phyloP scores from a whole-genome alignment of 2,113 vertebrate genomes.

The Athene cunicularia region DNA sequence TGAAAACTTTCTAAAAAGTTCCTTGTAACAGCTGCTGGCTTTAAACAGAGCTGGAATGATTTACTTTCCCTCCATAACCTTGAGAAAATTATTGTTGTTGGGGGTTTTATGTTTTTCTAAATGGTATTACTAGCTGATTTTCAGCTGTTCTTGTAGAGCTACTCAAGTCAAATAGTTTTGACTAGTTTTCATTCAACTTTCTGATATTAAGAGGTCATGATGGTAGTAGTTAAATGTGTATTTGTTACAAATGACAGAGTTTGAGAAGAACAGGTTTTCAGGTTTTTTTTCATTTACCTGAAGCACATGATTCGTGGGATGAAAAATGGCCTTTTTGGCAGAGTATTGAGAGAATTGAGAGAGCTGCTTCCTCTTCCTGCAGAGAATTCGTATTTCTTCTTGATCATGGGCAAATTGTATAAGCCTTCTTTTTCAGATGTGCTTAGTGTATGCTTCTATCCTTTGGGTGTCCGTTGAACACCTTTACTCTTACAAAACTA shows the following conservation, averaged over 20 bases:
- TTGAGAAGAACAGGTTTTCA: not conserved
- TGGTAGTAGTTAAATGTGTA: not conserved
- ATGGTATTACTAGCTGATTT: not conserved
- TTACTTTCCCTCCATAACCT: not conserved
- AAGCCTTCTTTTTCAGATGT: not conserved
- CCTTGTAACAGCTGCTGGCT: not conserved
- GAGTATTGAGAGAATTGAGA: not conserved
- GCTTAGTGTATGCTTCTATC: not conserved
- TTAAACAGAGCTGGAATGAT: not conserved
- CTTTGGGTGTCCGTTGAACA: not conserved
- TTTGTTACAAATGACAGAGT: not conserved
- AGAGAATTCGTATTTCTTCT: not conserved
- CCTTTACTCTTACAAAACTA: not conserved
- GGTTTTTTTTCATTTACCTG: not conserved
- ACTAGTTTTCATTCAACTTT: not conserved
- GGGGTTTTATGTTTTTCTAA: not conserved
- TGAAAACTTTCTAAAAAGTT: not conserved
- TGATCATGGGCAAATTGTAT: not conserved
- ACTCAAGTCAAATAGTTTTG: not conserved
- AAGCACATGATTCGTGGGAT: not conserved
- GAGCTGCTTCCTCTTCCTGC: not conserved
- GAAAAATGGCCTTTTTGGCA: not conserved
- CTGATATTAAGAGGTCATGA: not conserved
- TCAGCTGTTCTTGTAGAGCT: not conserved
- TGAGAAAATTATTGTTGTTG: not conserved